Percentiles rank a stretch among this genome's conserved stretches.
Conservation (phyloP, 2,888 invertebrate species). For the Nymphalis polychloros region DNA sequence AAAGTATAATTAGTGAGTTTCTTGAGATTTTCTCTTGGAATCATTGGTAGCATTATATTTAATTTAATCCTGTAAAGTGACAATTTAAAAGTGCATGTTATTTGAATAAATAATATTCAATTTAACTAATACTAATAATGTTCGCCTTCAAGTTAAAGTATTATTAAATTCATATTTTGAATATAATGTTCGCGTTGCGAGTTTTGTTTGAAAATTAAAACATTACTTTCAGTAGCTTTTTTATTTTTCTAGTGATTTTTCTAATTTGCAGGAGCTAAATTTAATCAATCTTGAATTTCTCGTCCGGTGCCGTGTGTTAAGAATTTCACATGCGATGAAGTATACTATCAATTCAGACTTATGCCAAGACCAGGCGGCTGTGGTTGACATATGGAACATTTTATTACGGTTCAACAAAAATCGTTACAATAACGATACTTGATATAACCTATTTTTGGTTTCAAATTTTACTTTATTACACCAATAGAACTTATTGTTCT, state of each 20-base stretch:
- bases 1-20: no score
- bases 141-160: no score
- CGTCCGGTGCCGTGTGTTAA: conserved; percentile 68
- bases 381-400: conserved; percentile 75
- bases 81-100: no score
- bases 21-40: no score
- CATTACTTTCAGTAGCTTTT: not conserved
- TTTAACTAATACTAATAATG: no score
- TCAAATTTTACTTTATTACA: no score
- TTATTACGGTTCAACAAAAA: conserved; percentile 73
- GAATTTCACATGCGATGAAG: conserved; percentile 78
- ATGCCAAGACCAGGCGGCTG: conserved; percentile 72
- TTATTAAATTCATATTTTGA: no score
- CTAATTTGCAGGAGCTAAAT: not conserved
- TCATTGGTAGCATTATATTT: no score
- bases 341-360: conserved; percentile 78
- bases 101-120: no score
- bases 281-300: conserved; percentile 74
- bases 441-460: not conserved
- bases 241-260: not conserved
- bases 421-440: conserved; percentile 62
- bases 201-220: not conserved
- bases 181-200: no score
- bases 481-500: no score
- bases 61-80: no score